Evolutionary conservation across 2,113 vertebrate genomes (phyloP).

Genomic region (Zingel zingel): DNA sequence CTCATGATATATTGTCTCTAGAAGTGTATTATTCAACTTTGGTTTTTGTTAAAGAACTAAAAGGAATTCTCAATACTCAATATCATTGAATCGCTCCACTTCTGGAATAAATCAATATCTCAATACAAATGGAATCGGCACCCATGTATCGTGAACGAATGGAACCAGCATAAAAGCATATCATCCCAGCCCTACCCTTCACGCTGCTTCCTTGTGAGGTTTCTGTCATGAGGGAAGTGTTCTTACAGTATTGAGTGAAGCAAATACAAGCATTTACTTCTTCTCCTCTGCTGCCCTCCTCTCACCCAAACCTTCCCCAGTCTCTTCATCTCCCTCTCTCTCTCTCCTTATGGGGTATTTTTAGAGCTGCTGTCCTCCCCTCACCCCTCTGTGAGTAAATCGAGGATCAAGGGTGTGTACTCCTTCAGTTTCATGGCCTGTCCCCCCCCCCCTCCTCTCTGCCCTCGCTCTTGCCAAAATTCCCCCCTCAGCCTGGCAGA

Average conservation of each 20-base stretch:
- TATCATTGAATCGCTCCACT: too few relatives aligned
- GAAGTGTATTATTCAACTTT: too few relatives aligned
- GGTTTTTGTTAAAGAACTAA: too few relatives aligned
- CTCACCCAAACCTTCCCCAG: background rate
- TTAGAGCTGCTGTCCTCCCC: constrained; percentile 72
- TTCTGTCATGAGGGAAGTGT: constrained; percentile 54
- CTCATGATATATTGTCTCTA: too few relatives aligned
- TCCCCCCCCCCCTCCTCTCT: background rate
- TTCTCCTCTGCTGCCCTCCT: constrained; percentile 14
- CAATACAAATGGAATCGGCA: too few relatives aligned
- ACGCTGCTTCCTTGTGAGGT: constrained; percentile 19
- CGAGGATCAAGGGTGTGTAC: constrained; percentile 56
- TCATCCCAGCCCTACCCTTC: background rate
- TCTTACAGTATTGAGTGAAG: constrained; percentile 25
- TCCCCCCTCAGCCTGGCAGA: constrained; percentile 19
- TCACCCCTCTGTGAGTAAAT: constrained; percentile 74
- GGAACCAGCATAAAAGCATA: too few relatives aligned
- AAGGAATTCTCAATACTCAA: too few relatives aligned
- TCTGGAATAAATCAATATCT: too few relatives aligned
- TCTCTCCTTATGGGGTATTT: constrained; percentile 70
- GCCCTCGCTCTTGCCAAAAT: constrained; percentile 15
- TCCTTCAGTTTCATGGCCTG: constrained; percentile 61
- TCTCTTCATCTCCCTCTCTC: constrained; percentile 9
- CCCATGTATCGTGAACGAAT: too few relatives aligned
- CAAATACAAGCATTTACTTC: constrained; percentile 55